A percentile compares a stretch with the other conserved stretches of the same genome.
Conservation (phyloP, 2,888 invertebrate genomes). For the Micoletzkya japonica region DNA sequence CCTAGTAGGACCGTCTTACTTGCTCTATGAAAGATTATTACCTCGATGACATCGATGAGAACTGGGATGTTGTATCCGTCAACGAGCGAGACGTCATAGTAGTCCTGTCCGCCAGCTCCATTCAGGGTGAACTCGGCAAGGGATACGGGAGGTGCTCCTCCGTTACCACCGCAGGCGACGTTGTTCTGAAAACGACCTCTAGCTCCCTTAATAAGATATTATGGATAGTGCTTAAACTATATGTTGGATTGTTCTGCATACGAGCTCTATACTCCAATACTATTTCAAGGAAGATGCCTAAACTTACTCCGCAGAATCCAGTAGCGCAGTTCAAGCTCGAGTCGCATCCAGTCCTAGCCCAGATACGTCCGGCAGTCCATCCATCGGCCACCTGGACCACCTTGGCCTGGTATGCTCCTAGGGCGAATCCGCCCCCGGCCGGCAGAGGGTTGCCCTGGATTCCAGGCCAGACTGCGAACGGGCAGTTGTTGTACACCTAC, state of each 20-base stretch:
- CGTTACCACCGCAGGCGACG: conserved; percentile 66
- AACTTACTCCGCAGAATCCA: conserved; percentile 45
- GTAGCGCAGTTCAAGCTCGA: conserved; percentile 52
- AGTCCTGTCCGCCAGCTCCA: conserved; percentile 64
- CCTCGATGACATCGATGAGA: conserved; percentile 37
- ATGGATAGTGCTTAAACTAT: too few species aligned
- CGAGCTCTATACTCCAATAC: neutral
- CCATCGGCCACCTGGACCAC: conserved; percentile 46
- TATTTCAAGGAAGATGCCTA: too few species aligned
- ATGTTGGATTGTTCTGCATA: too few species aligned
- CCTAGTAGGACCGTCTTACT: too few species aligned
- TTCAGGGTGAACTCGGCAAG: conserved; percentile 67
- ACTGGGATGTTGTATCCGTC: conserved; percentile 67
- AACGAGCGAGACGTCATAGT: conserved; percentile 69
- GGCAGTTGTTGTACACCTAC: conserved; percentile 51
- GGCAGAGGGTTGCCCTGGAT: conserved; percentile 43
- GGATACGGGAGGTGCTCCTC: conserved; percentile 66
- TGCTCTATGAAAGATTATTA: too few species aligned
- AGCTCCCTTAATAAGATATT: neutral
- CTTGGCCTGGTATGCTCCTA: too few species aligned
- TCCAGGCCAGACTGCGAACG: conserved; percentile 55
- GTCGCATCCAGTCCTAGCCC: conserved; percentile 54
- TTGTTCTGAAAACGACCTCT: conserved; percentile 31
- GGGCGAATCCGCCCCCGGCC: conserved; percentile 46
- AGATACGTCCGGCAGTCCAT: conserved; percentile 51